Evolutionary conservation across 2,113 vertebrate species (phyloP).

Genomic region (Labeo rohita): DNA sequence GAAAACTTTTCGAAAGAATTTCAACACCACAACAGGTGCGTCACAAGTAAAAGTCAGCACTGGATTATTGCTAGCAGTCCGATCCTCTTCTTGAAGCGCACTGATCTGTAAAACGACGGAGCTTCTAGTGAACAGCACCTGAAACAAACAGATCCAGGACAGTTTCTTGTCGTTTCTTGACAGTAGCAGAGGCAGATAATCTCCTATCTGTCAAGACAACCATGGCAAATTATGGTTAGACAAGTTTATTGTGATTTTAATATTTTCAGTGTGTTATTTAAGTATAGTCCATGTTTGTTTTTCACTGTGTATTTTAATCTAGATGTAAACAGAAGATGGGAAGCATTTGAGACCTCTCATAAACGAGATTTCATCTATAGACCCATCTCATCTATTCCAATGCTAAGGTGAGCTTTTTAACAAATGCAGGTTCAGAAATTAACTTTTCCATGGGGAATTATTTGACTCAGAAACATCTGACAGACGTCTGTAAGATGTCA

Average conservation of each 20-base stretch:
- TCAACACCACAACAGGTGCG: not conserved
- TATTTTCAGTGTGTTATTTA: not conserved
- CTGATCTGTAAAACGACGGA: not conserved
- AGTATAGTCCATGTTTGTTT: not conserved
- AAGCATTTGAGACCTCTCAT: slow-evolving; percentile 79
- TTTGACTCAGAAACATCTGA: too few relatives aligned
- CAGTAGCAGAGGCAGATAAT: not conserved
- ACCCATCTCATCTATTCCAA: slow-evolving; percentile 51
- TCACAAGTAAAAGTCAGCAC: not conserved
- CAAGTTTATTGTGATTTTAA: not conserved
- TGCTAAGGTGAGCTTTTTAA: slow-evolving; percentile 67
- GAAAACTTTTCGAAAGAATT: not conserved
- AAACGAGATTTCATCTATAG: slow-evolving; percentile 69
- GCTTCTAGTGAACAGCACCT: not conserved
- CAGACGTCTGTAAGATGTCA: too few relatives aligned
- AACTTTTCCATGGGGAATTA: too few relatives aligned
- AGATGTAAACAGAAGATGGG: slow-evolving; percentile 66
- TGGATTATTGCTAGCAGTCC: not conserved
- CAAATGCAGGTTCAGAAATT: too few relatives aligned
- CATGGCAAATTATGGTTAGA: slow-evolving; percentile 39
- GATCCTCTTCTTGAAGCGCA: not conserved
- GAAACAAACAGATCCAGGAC: not conserved
- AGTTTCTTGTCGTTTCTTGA: not conserved
- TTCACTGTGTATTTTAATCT: not conserved
- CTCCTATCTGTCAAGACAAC: not conserved